Base-by-base conservation (phyloP, 2,113 vertebrate genomes). In the Thymallus thymallus region DNA sequence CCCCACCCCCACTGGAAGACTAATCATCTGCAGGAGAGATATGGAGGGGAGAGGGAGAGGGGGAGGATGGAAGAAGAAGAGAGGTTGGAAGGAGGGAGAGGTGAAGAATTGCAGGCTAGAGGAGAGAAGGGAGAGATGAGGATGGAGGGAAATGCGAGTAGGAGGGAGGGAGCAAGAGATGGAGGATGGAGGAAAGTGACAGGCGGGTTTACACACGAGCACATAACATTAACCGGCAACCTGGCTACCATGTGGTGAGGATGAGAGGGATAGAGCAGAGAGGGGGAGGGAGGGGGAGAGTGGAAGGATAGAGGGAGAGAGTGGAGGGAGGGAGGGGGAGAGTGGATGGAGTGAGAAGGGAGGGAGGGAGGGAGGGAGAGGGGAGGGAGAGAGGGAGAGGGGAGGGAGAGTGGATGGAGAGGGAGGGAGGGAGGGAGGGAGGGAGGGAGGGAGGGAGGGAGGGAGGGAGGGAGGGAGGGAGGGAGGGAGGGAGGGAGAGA, bases 11-110 rank as follows among this genome's bases (percentile, higher is more conserved):
- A 76, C 78, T 68, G 79, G 77, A 46, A 74, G 60, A 62, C 73
- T 62, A 29, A 70, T 83, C 80, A 85, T 84, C 81, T 84, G 73
- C 48, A 82, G 82, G 9, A n/a, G 3, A 30, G 66, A 20, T 13
- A 18, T 14, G 32, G 13, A 18, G 12, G 22, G 35, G 12, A 29
- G 66, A 14, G 30, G 14, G 20, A 13, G 18, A 18, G 41, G 41
- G 13, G 22, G 65, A 67, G 64, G 30, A 9, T 32, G 18, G 29
- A 51, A 51, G 69, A 62, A 62, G 41, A 51, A 35, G 56, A 51
- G 45, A 71, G 35, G 23, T n/a, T n/a, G n/a, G n/a, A n/a, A n/a
- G n/a, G n/a, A n/a, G 65, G 55, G 9, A n/a, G 7, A n/a, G 55
- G 4, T 4, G 16, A 58, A 5, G 55, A 20, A n/a, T 0, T 0